Base-by-base conservation (phyloP, 2,888 invertebrate species). In the Pheosia gnoma region DNA sequence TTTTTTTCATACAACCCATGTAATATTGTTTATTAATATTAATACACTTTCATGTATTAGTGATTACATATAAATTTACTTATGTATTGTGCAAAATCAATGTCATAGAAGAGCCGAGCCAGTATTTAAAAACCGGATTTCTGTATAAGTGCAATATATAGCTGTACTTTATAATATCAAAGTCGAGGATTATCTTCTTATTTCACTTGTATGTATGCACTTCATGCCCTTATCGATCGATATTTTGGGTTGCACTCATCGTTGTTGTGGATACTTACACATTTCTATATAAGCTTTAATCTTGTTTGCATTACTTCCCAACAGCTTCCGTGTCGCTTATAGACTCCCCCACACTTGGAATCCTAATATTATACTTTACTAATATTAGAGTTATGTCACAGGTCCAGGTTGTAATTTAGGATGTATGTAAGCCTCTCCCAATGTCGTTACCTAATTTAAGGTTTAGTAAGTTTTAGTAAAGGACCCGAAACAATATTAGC, bases 121-220 rank as follows among this genome's bases (percentile, higher is more conserved):
- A 93, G 89, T 93, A 91, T 90, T 90, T 89, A 88, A 90, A 88
- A 88, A 86, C 90, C 87, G 88, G 90, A 91, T 90, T 89, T 91
- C 86, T 86, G 85, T 89, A 87, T 88, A 88, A 89, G 90, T 91
- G 91, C 91, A 92, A 89, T 90, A 89, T 64, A 11, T 91, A 92
- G 88, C 77, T 88, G 82, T 90, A 90, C 87, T 83, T 64, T 62
- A 65, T 56, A 38, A 62, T 77, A 62, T 61, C 66, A 43, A 70
- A 59, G 62, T 63, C 58, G 59, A 68, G 60, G 61, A 61, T 62
- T 58, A 66, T 61, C 57, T 60, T 59, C 66, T 63, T 65, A 66
- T 61, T 61, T 68, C 39, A 64, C 65, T 60, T 66, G 13, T 65
- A 67, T 47, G 62, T 59, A 59, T 66, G 59, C 49, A 63, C 49